Evolutionary conservation across 2,888 invertebrate species (phyloP).

Genomic region (Sthenelais limicola): DNA sequence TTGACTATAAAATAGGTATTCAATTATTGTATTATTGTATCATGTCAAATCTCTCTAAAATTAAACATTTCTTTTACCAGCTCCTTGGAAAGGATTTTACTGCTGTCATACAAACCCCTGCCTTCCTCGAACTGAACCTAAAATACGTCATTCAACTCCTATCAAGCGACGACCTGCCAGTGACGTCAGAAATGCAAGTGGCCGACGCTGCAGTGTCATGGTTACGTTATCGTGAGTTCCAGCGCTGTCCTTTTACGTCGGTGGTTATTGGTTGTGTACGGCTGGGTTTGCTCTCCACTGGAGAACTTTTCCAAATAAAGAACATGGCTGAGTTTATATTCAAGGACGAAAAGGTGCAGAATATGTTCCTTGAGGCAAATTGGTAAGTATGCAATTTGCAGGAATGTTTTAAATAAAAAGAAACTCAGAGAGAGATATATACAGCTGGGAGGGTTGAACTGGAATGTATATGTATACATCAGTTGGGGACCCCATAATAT

Average conservation of each 20-base stretch:
- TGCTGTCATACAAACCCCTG: background rate
- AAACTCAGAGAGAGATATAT: too few species aligned
- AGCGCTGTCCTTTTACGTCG: constrained; percentile 51
- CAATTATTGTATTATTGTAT: too few species aligned
- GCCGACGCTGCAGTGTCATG: constrained; percentile 58
- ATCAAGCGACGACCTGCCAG: constrained; percentile 51
- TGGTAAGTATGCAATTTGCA: constrained; percentile 53
- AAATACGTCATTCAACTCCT: constrained; percentile 53
- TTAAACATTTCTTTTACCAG: too few species aligned
- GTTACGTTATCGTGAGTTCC: constrained; percentile 54
- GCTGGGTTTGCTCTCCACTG: constrained; percentile 56
- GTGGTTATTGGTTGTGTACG: constrained; percentile 56
- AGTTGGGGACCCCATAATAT: too few species aligned
- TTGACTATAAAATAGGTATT: too few species aligned
- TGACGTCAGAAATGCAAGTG: constrained; percentile 58
- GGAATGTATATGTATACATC: too few species aligned
- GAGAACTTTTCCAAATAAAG: constrained; percentile 47
- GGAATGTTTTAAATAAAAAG: too few species aligned
- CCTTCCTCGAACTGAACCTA: constrained; percentile 51
- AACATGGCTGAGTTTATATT: constrained; percentile 47
- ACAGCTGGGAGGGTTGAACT: too few species aligned
- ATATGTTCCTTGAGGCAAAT: constrained; percentile 53
- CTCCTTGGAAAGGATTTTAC: background rate
- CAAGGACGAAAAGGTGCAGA: constrained; percentile 55
- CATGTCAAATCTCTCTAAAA: too few species aligned